Percentiles rank a stretch among this genome's conserved stretches.
These are phyloP conservation scores for Piscicola geometra DNA, from an alignment of 2,888 invertebrate genomes.

Conservation along the genomic window DNA sequence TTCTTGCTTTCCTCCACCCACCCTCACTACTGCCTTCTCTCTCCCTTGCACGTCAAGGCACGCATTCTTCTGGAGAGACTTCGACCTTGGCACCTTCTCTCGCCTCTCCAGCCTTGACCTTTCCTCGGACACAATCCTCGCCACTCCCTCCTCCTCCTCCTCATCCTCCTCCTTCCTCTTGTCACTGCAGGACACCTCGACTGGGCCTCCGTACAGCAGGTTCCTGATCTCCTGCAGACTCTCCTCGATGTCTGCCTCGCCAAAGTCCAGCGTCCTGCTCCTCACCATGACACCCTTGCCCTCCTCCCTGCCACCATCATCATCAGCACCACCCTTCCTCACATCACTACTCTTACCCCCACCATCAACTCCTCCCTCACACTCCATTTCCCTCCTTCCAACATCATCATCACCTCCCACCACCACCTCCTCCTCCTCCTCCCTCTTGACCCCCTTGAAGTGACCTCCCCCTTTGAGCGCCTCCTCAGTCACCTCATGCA, in stretches of 20 bases:
- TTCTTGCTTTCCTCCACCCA: not conserved
- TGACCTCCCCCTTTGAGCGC: too few relatives aligned
- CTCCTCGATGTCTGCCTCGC: slow-evolving; percentile 26
- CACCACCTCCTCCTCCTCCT: not conserved
- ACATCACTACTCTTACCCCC: not conserved
- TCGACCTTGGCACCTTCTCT: not conserved
- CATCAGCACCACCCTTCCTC: too few relatives aligned
- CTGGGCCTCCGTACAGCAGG: slow-evolving; percentile 18
- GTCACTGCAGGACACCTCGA: not conserved
- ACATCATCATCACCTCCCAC: not conserved
- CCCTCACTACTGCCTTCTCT: not conserved
- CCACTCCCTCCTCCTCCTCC: not conserved
- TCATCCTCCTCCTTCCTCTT: not conserved
- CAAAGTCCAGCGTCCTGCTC: slow-evolving; percentile 24
- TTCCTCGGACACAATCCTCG: not conserved
- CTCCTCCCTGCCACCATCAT: not conserved
- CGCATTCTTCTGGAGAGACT: slow-evolving; percentile 1
- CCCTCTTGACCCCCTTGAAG: too few relatives aligned
- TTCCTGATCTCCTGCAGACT: slow-evolving; percentile 27
- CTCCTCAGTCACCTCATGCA: not conserved
- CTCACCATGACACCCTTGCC: not conserved
- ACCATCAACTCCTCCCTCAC: too few relatives aligned
- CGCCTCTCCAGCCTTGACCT: not conserved
- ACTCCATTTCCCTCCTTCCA: too few relatives aligned
- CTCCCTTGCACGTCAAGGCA: not conserved